Base-by-base conservation (phyloP, 2,797 vertebrate genomes). In the Lithobates sylvaticus region DNA sequence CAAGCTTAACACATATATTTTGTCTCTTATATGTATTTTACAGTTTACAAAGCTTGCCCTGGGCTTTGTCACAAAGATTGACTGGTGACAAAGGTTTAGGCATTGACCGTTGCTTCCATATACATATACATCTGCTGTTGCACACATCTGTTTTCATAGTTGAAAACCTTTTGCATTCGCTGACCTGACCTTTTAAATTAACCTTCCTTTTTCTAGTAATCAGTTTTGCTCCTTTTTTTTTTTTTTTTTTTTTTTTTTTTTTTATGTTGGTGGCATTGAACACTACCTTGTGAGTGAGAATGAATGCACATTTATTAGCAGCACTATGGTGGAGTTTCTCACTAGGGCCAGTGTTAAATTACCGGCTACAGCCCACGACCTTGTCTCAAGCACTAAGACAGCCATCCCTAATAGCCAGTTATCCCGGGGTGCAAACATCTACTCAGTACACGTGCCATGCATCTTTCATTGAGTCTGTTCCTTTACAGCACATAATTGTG, bases 351-450 rank as follows among this genome's bases (percentile, higher is more conserved):
- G 13, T 64, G 69, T n/a, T 78, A 72, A 78, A 78, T 84, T 71
- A 71, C 68, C 54, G 18, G 34, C 68, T 44, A 29, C 34, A 23
- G 47, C 67, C 16, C 75, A 42, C 64, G 75, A 84, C 83, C 83
- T 84, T 77, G 83, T 61, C 65, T 77, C n/a, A 18, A 47, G 68
- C 69, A 5, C 76, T 32, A 71, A 78, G 54, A 72, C 36, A 16
- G 42, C 83, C 68, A 50, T 70, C 75, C 68, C 64, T 78, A 64
- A 70, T 84, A 70, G 73, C 44, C 67, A 71, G 67, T 47, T 73
- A 64, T 65, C 68, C 67, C 76, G 32, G 27, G 44, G 83, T 18
- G 83, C 72, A 84, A 72, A 78, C 72, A 73, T 47, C 67, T 58
- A 21, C 75, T 68, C 67, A 10, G 21, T 29, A 10, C 65, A 71